A percentile compares a stretch with the other conserved stretches of the same genome.
Evolutionary conservation across 2,888 invertebrate genomes (phyloP).

Genomic region (Troides oblongomaculatus): DNA sequence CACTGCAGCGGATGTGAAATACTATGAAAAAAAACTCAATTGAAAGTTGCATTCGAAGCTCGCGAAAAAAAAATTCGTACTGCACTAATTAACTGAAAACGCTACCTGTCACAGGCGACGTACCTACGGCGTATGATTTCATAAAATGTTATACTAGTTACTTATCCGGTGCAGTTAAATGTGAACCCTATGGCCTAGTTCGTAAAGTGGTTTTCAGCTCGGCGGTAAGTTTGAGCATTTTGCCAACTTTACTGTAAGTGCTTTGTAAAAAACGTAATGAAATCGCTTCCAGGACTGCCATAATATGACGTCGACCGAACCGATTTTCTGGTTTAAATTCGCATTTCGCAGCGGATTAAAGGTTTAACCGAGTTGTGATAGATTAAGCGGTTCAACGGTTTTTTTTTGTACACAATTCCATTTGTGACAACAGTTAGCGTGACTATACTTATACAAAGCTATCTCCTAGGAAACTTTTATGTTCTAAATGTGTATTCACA

Average conservation of each 20-base stretch:
- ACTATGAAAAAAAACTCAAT: constrained; percentile 30
- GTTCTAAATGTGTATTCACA: no score
- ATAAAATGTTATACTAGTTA: constrained; percentile 22
- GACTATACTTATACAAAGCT: no score
- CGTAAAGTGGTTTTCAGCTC: not conserved
- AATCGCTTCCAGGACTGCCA: constrained; percentile 31
- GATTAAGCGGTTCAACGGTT: not conserved
- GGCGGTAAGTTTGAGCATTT: constrained; percentile 8
- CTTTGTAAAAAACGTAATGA: constrained; percentile 31
- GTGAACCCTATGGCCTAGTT: not conserved
- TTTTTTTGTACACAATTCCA: not conserved
- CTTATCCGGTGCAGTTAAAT: not conserved
- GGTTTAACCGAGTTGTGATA: constrained; percentile 5
- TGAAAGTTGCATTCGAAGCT: constrained; percentile 29
- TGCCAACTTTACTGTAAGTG: constrained; percentile 30
- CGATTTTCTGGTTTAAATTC: constrained; percentile 27
- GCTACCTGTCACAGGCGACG: constrained; percentile 48
- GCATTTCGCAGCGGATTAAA: not conserved
- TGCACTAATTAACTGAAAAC: constrained; percentile 62
- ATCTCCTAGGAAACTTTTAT: no score
- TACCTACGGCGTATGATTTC: constrained; percentile 34
- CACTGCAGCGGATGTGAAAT: constrained; percentile 24
- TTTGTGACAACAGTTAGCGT: no score
- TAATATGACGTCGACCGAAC: constrained; percentile 29
- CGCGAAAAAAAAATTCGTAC: constrained; percentile 36